These are phyloP conservation scores for Lophius americanus DNA, from an alignment of 2,797 vertebrate species.

Conservation along the genomic window DNA sequence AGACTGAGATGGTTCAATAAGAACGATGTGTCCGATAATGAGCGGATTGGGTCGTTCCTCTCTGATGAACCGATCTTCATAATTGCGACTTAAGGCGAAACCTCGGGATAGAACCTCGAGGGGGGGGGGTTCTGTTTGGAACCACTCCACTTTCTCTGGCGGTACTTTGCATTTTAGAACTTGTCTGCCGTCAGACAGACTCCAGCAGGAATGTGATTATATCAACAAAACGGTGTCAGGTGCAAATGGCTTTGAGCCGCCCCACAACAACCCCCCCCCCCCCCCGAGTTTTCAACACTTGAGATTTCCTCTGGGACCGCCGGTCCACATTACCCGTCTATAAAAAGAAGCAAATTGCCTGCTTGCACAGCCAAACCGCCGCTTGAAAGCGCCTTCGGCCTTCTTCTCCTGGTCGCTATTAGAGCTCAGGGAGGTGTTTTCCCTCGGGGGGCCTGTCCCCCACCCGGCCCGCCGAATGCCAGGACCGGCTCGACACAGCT, in stretches of 20 bases:
- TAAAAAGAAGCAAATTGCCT: constrained; percentile 80
- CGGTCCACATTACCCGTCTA: constrained; percentile 76
- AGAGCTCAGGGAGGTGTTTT: constrained; percentile 73
- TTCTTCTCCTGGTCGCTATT: constrained; percentile 72
- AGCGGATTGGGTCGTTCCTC: too few species aligned
- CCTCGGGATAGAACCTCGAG: too few species aligned
- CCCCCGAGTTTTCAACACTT: constrained; percentile 74
- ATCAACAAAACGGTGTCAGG: constrained; percentile 77
- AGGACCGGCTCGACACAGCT: constrained; percentile 36
- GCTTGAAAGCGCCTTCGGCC: constrained; percentile 67
- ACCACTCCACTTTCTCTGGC: constrained; percentile 53
- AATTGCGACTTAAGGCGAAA: constrained; percentile 65
- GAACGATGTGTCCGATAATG: too few species aligned
- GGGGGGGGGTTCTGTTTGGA: constrained; percentile 37
- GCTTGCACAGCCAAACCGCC: constrained; percentile 64
- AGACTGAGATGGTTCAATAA: too few species aligned
- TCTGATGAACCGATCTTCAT: constrained; percentile 57
- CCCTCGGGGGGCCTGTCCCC: constrained; percentile 57
- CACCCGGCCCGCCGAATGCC: constrained; percentile 54
- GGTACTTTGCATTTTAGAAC: constrained; percentile 65
- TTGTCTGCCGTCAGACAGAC: constrained; percentile 42
- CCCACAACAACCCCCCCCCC: constrained; percentile 63
- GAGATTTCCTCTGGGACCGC: constrained; percentile 72
- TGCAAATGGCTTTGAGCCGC: constrained; percentile 78
- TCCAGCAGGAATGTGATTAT: constrained; percentile 70